Conservation (phyloP, 30 jellyfish, hydroid and myxozoan genomes). For the Mastigias papua region DNA sequence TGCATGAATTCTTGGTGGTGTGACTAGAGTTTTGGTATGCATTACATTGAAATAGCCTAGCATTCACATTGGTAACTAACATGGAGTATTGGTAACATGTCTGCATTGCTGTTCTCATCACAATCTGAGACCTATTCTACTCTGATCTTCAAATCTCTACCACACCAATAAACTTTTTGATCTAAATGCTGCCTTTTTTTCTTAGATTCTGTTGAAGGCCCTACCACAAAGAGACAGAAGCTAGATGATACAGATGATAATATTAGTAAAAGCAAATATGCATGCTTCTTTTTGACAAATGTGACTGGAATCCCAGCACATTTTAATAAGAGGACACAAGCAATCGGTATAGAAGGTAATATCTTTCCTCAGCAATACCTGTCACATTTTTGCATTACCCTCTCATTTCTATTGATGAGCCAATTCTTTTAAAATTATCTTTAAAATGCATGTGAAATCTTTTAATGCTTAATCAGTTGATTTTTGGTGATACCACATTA, state of each 20-base stretch:
- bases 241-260: not conserved
- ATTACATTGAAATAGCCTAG: no score
- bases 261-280: not conserved
- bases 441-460: not conserved
- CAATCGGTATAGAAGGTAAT: slow-evolving; percentile 69
- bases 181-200: no score
- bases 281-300: slow-evolving; percentile 43
- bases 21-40: no score
- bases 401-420: not conserved
- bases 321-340: slow-evolving; percentile 27
- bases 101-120: no score
- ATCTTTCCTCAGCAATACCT: not conserved
- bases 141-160: no score
- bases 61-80: no score
- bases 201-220: slow-evolving; percentile 11
- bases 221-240: slow-evolving; percentile 58
- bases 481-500: not conserved
- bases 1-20: no score
- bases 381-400: not conserved
- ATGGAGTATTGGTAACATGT: no score
- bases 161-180: no score
- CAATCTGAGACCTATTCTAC: no score
- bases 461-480: not conserved
- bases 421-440: not conserved
- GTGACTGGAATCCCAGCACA: slow-evolving; percentile 72